Evolutionary conservation across 2,888 invertebrate species (phyloP), one percentile per base, ranked within the genome.

Genomic region (Diaprepes abbreviatus): DNA sequence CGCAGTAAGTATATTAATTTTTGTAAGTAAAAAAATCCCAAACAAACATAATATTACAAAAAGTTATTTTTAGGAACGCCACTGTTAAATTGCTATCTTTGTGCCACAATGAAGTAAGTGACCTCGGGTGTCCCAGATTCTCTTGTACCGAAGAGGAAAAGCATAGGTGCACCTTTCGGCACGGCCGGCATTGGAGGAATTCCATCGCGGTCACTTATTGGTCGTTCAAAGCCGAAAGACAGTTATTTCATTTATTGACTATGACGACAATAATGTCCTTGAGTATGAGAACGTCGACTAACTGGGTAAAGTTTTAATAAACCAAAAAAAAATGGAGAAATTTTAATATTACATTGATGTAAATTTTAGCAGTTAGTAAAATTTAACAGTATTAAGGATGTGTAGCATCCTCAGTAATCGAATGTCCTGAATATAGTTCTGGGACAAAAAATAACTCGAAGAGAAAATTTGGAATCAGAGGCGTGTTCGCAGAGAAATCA

Each of bases 61-160:
- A n/a, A n/a, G n/a, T n/a, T n/a, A 24, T 24, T 24, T 24, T 24
- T 57, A 12, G 1, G 54, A 5, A 67, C 68, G 68, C 63, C 63
- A 43, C 48, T 63, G 62, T 35, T 24, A 7, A 6, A 19, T 54
- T 45, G 54, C 57, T 43, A 54, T 63, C 45, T 64, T 59, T 45
- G 64, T 36, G 65, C 69, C 48, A 52, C 64, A 69, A 64, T 59
- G 68, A 63, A 63, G 68, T 59, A 69, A 70, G 57, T 57, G 70
- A 70, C 70, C 70, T 70, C 70, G 60, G 21, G 21, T 66, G 70
- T 65, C 70, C 70, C 66, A 70, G 70, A 69, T 69, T 69, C 69
- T 69, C 60, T 31, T 28, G 35, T 48, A 35, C 31, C 55, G 67
- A 62, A 55, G 68, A 68, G 63, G 68, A 68, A 66, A 63, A 68